Evolutionary conservation across 2,888 invertebrate species (phyloP), one percentile per base, ranked within the genome.

Genomic region (Harmothoe impar): DNA sequence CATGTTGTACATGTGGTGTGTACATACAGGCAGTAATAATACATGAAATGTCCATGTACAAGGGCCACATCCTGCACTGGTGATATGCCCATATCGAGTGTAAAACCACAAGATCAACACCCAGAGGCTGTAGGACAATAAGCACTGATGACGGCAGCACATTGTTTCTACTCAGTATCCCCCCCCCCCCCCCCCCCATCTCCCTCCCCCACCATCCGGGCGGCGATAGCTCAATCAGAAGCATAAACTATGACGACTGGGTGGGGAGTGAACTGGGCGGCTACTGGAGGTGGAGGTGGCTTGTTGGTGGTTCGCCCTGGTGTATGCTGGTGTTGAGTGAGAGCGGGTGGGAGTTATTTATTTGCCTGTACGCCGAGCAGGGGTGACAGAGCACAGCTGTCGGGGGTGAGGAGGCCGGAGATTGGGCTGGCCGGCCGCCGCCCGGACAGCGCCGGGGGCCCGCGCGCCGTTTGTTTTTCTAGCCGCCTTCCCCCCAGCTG

Each of bases 401-500:
- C 86, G 31, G 86, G 56, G 56, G 86, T 54, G 29, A 15, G 25
- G 29, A 43, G 29, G 54, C 86, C 56, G 56, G 86, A 86, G 86
- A 54, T 86, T 86, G 54, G 56, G 54, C 86, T n/a, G 52, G 86
- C 56, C 86, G n/a, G 35, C 56, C 54, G 31, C 31, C 86, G 29
- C 25, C 86, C 56, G 52, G 54, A 31, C 86, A 25, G 52, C 1
- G 0, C 86, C n/a, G 56, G 35, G 15, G 56, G 54, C 29, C 86
- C 54, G 86, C 25, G 15, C 54, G 86, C 86, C 86, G 86, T 86
- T 86, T 86, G 86, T 86, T 86, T 86, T 86, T 86, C 86, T 86
- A 86, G 86, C 86, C 86, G 86, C 86, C 86, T 86, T 86, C 52
- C 86, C 86, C 86, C 54, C 86, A 86, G 86, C 86, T 86, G 86